Evolutionary conservation across 2,113 vertebrate species (phyloP).

Genomic region (Ammodytes dubius): DNA sequence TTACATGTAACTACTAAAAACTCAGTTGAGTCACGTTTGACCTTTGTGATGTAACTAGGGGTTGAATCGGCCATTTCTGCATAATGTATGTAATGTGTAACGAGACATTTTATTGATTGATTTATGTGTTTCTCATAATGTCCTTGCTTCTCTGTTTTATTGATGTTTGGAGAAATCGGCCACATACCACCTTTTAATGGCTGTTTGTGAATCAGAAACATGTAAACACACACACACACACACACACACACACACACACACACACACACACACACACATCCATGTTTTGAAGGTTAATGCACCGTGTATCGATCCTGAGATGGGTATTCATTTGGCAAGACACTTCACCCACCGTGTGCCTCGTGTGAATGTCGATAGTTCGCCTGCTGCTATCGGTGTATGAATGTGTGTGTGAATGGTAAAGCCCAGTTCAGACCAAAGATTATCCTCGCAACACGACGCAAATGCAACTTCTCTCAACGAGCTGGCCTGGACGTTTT

Average conservation of each 20-base stretch:
- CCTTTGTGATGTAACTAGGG: too few relatives aligned
- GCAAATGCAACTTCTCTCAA: too few relatives aligned
- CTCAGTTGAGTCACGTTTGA: too few relatives aligned
- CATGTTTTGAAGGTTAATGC: not conserved
- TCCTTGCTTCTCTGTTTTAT: not conserved
- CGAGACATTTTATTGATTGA: not conserved
- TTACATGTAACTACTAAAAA: too few relatives aligned
- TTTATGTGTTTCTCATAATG: not conserved
- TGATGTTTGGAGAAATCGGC: not conserved
- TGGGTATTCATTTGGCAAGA: not conserved
- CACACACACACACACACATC: not conserved
- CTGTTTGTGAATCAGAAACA: not conserved
- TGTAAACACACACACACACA: not conserved
- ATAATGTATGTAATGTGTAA: not conserved
- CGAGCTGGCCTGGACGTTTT: too few relatives aligned
- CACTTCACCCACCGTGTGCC: too few relatives aligned
- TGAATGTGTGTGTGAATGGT: too few relatives aligned
- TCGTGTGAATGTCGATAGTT: too few relatives aligned
- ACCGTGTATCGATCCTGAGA: not conserved
- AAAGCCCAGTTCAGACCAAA: too few relatives aligned
- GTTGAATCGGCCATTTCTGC: not conserved
- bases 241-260: too few relatives aligned
- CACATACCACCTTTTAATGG: not conserved
- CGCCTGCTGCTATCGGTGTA: too few relatives aligned
- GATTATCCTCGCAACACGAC: too few relatives aligned